These are phyloP conservation scores for Plectrocnemia conspersa DNA, from an alignment of 1,140 invertebrate genomes.

Conservation along the genomic window DNA sequence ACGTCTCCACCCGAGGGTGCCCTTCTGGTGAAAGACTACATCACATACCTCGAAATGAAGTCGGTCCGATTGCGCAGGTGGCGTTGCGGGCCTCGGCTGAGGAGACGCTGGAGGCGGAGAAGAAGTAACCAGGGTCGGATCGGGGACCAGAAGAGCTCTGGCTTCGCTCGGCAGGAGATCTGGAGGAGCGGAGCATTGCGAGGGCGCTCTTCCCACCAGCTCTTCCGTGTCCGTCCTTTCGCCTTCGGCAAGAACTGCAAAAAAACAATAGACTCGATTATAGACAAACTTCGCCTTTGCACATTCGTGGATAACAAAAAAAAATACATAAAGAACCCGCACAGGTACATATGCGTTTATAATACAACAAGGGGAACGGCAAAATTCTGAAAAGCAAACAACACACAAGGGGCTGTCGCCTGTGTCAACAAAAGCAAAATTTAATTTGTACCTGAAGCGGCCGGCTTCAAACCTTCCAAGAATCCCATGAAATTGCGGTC, in stretches of 20 bases:
- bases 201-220: slow-evolving; percentile 49
- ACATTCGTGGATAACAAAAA: neutral
- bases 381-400: slow-evolving; percentile 34
- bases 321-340: neutral
- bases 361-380: no score
- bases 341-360: neutral
- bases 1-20: neutral
- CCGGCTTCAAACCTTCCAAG: slow-evolving; percentile 24
- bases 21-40: neutral
- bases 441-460: slow-evolving; percentile 33
- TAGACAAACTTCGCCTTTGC: neutral
- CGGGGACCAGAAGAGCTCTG: slow-evolving; percentile 42
- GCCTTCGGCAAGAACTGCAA: slow-evolving; percentile 52
- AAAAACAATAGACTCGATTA: slow-evolving; percentile 32
- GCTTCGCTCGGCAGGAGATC: slow-evolving; percentile 48
- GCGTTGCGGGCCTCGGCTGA: slow-evolving; percentile 21
- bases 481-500: slow-evolving; percentile 22
- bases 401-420: slow-evolving; percentile 15
- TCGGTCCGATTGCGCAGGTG: slow-evolving; percentile 20
- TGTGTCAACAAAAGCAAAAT: slow-evolving; percentile 33
- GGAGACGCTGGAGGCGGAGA: slow-evolving; percentile 33
- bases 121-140: slow-evolving; percentile 34
- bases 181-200: slow-evolving; percentile 49
- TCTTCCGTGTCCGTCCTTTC: slow-evolving; percentile 56
- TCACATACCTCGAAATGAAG: slow-evolving; percentile 32